These are phyloP conservation scores for Calliopum simillimum DNA, from an alignment of 2,888 invertebrate genomes.

Conservation along the genomic window DNA sequence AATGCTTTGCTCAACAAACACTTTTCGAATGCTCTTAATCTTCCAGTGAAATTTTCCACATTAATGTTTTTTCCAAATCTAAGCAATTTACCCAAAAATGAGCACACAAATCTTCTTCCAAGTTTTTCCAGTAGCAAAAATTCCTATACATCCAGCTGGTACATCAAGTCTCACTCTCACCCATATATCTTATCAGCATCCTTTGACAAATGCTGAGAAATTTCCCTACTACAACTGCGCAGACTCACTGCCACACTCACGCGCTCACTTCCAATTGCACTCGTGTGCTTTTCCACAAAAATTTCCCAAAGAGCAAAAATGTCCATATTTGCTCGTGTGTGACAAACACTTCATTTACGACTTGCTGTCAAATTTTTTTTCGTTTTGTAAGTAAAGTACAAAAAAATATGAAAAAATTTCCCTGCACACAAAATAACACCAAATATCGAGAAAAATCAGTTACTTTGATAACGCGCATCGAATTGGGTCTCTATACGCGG, in stretches of 20 bases:
- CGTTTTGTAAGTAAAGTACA: too few species aligned
- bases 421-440: conserved; percentile 14
- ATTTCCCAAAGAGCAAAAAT: neutral
- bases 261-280: neutral
- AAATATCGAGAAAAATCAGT: conserved; percentile 57
- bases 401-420: neutral
- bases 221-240: neutral
- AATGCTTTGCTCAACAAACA: neutral
- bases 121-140: neutral
- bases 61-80: neutral
- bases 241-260: too few species aligned
- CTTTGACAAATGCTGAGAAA: too few species aligned
- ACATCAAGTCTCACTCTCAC: too few species aligned
- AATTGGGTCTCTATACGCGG: conserved; percentile 53
- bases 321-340: neutral
- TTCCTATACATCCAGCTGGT: too few species aligned
- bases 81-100: neutral
- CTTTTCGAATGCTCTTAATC: neutral
- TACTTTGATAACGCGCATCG: conserved; percentile 62
- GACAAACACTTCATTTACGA: neutral
- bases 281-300: neutral
- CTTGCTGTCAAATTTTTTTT: too few species aligned
- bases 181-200: too few species aligned
- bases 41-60: neutral
- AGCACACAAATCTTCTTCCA: neutral